Conservation (phyloP, 2,888 invertebrate species). For the Cenopis cana region DNA sequence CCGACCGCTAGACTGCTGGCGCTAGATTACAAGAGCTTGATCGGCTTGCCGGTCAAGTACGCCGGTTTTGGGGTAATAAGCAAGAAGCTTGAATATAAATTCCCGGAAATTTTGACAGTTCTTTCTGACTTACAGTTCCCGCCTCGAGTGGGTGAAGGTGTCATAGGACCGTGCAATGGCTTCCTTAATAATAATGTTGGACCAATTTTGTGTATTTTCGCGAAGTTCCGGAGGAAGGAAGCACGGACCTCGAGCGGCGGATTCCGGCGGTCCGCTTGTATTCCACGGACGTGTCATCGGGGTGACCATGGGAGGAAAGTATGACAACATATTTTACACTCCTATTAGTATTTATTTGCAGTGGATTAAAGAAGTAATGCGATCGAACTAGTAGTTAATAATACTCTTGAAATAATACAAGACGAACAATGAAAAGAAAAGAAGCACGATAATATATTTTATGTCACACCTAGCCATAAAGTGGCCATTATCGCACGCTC, state of each 20-base stretch:
- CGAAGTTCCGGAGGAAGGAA: not conserved
- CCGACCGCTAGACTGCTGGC: not conserved
- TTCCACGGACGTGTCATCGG: not conserved
- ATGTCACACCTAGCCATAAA: no score
- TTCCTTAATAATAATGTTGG: not conserved
- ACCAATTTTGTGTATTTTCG: not conserved
- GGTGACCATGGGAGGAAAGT: not conserved
- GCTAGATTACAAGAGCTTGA: not conserved
- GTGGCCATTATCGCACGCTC: no score
- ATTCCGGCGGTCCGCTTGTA: not conserved
- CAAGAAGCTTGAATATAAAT: not conserved
- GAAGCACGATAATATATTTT: no score
- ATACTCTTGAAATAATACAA: no score
- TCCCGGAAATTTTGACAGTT: not conserved
- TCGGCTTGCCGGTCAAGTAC: not conserved
- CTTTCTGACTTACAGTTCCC: not conserved
- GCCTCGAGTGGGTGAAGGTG: not conserved
- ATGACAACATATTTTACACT: not conserved
- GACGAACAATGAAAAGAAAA: no score
- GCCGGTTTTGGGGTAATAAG: not conserved
- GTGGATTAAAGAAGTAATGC: not conserved
- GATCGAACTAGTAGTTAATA: not conserved
- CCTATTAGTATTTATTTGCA: not conserved
- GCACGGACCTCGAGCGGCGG: not conserved
- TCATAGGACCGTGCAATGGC: not conserved